phyloP scores from a whole-genome alignment of 2,113 vertebrate species.

The Ageneiosus marmoratus region DNA sequence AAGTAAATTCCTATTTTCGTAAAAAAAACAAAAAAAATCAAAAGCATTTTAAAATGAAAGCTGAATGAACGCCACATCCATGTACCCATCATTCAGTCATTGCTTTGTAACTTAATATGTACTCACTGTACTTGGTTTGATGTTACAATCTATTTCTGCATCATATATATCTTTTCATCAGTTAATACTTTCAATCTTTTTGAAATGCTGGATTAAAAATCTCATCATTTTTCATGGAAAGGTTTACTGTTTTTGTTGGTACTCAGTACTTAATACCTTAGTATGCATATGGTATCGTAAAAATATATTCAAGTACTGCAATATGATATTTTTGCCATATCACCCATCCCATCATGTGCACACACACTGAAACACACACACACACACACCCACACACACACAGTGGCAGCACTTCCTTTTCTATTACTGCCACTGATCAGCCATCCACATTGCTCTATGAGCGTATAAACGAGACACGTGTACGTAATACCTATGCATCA shows the following conservation, averaged over 20 bases:
- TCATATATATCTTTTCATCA: background rate
- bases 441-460: slow-evolving; percentile 18
- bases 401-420: background rate
- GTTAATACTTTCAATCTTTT: background rate
- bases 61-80: background rate
- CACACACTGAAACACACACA: background rate
- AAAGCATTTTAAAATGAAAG: background rate
- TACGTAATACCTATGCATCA: slow-evolving; percentile 29
- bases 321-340: background rate
- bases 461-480: slow-evolving; percentile 24
- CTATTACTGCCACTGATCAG: slow-evolving; percentile 16
- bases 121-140: background rate
- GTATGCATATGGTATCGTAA: too few relatives aligned
- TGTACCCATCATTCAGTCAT: background rate
- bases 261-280: background rate
- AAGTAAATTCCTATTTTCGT: background rate
- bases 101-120: background rate
- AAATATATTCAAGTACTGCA: background rate
- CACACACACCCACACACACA: background rate
- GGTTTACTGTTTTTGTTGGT: background rate
- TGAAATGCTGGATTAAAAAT: background rate
- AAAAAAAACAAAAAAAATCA: background rate
- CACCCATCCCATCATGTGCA: background rate
- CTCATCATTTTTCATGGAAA: background rate
- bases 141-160: background rate